phyloP scores from a whole-genome alignment of 2,888 invertebrate genomes.

The Podotricha telesiphe region DNA sequence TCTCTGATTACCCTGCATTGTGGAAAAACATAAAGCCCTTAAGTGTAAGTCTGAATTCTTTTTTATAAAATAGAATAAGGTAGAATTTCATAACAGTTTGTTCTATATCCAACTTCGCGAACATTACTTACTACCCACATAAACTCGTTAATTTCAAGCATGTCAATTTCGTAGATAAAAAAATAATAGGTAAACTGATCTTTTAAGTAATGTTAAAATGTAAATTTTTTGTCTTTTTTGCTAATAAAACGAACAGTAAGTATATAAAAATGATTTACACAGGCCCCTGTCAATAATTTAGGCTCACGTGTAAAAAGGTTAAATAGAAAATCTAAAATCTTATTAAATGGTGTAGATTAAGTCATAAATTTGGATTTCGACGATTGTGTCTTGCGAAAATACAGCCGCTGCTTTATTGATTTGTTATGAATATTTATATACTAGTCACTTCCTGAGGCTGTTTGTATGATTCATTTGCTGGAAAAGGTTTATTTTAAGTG shows the following conservation, averaged over 20 bases:
- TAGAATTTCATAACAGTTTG: too few relatives aligned
- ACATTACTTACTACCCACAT: too few relatives aligned
- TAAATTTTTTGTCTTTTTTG: not conserved
- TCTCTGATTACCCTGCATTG: too few relatives aligned
- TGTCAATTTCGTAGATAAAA: not conserved
- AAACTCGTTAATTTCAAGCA: too few relatives aligned
- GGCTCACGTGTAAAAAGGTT: constrained; percentile 21
- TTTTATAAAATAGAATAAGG: too few relatives aligned
- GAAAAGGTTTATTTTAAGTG: not conserved
- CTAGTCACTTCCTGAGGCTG: not conserved
- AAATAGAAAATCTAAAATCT: constrained; percentile 31
- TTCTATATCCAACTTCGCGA: too few relatives aligned
- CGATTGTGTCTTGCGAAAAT: constrained; percentile 29
- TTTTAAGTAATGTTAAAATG: not conserved
- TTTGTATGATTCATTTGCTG: not conserved
- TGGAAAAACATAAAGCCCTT: too few relatives aligned
- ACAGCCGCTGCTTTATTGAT: constrained; percentile 9
- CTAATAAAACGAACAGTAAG: constrained; percentile 12
- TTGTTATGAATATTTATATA: not conserved
- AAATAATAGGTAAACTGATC: constrained; percentile 14
- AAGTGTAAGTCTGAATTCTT: too few relatives aligned
- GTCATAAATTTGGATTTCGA: constrained; percentile 42
- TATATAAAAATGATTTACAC: constrained; percentile 43
- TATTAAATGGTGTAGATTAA: constrained; percentile 44
- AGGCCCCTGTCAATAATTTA: constrained; percentile 36